Base-by-base conservation (phyloP, 2,797 vertebrate species). In the Astyanax mexicanus region DNA sequence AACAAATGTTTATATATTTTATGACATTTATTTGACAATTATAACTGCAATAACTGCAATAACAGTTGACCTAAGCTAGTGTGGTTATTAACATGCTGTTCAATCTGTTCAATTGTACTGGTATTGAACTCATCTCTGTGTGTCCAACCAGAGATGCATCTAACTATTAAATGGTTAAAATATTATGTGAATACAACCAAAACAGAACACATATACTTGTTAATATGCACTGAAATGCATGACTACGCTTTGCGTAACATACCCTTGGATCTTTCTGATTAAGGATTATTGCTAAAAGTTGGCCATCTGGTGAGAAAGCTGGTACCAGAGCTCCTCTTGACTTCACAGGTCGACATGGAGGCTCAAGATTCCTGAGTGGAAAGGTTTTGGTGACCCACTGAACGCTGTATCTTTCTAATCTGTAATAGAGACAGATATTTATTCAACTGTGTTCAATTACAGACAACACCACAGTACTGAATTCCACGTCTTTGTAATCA, bases 261-360 rank as follows among this genome's bases (percentile, higher is more conserved):
- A 98, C 98, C 93, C 92, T 93, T 25, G 96, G 96, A 82, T 96
- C 92, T 62, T 80, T 95, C 87, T 99, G 98, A 86, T 99, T 99
- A 68, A 99, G 73, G 71, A 94, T 87, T 1, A 98, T 71, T 25
- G 97, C 95, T 79, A 98, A 86, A 0, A 95, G 81, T 58, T 88
- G 88, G 2, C 96, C 96, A 75, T 99, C 96, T 58, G 93, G 92
- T 61, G 97, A 96, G 86, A 98, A 95, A 0, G 92, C 90, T 45
- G 94, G 83, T 0, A 97, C 81, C 27, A 99, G 87, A 38, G 96
- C 93, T 80, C 97, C 97, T 89, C 94, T 95, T 78, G 97, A 98
- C 80, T 96, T 99, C 0, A 98, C 81, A 27, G 94, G 73, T 5
- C 87, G 88, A 87, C 97, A 99, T 0, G 72, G 80, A 49, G 96